Conservation (phyloP, 2,797 vertebrate genomes). For the Chelon labrosus region DNA sequence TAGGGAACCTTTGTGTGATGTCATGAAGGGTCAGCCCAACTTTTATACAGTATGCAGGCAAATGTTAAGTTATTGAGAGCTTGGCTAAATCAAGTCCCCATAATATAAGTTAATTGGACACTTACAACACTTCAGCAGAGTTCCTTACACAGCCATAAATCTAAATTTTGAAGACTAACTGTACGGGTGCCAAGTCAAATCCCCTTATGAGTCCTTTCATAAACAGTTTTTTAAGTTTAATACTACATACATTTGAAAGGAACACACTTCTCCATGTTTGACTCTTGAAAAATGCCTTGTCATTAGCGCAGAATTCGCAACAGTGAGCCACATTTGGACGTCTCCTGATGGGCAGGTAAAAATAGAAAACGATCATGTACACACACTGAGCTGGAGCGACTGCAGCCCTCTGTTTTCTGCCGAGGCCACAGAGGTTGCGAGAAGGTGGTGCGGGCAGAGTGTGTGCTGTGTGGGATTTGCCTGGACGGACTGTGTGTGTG, state of each 20-base stretch:
- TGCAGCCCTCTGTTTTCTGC: constrained; percentile 44
- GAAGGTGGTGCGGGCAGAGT: constrained; percentile 16
- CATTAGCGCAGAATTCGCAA: constrained; percentile 21
- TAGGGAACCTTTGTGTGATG: too few species aligned
- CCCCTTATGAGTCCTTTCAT: neutral
- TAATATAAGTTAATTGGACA: too few species aligned
- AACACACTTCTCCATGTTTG: neutral
- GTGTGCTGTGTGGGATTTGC: constrained; percentile 12
- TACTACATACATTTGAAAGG: neutral
- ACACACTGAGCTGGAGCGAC: constrained; percentile 28
- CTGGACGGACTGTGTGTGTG: constrained; percentile 18
- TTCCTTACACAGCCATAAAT: too few species aligned
- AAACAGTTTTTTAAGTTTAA: neutral
- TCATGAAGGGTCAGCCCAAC: too few species aligned
- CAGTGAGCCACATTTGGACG: constrained; percentile 44
- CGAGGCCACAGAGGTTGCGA: constrained; percentile 28
- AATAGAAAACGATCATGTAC: constrained; percentile 52
- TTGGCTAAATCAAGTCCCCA: too few species aligned
- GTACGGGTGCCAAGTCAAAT: neutral
- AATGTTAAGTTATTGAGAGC: too few species aligned
- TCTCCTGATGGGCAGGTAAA: constrained; percentile 56
- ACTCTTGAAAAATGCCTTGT: neutral
- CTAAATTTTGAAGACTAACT: too few species aligned
- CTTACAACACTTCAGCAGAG: too few species aligned
- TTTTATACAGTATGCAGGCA: too few species aligned